Percentiles rank a stretch among this genome's conserved stretches.
phyloP scores from a whole-genome alignment of 2,888 invertebrate species.

The Notodonta dromedarius region DNA sequence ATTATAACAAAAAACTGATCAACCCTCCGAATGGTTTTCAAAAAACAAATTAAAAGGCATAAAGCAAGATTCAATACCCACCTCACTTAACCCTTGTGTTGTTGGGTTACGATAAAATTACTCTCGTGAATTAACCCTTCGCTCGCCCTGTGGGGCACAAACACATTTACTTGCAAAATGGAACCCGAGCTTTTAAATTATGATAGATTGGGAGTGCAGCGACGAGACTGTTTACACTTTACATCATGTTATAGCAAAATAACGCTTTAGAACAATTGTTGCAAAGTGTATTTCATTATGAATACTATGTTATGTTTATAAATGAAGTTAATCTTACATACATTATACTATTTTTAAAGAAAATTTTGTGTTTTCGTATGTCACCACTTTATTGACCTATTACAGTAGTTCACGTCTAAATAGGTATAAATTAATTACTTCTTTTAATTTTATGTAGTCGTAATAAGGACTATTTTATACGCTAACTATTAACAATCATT shows the following conservation, averaged over 20 bases:
- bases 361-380: too few species aligned
- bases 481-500: too few species aligned
- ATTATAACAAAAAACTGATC: not conserved
- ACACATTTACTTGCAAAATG: conserved; percentile 51
- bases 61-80: conserved; percentile 71
- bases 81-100: conserved; percentile 69
- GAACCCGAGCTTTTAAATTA: conserved; percentile 55
- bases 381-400: too few species aligned
- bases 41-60: conserved; percentile 78
- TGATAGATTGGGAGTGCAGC: conserved; percentile 55
- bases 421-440: too few species aligned
- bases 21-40: conserved; percentile 48
- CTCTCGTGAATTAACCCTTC: conserved; percentile 64
- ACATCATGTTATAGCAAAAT: not conserved
- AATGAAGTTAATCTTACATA: too few species aligned
- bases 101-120: conserved; percentile 68
- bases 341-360: too few species aligned
- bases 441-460: too few species aligned
- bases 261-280: not conserved
- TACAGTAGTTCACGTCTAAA: too few species aligned
- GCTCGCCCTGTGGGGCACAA: conserved; percentile 40
- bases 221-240: conserved; percentile 42
- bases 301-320: too few species aligned
- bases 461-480: too few species aligned
- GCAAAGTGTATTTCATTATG: too few species aligned